Conservation (phyloP, 1,140 invertebrate species). For the Lasioglossum albipes region DNA sequence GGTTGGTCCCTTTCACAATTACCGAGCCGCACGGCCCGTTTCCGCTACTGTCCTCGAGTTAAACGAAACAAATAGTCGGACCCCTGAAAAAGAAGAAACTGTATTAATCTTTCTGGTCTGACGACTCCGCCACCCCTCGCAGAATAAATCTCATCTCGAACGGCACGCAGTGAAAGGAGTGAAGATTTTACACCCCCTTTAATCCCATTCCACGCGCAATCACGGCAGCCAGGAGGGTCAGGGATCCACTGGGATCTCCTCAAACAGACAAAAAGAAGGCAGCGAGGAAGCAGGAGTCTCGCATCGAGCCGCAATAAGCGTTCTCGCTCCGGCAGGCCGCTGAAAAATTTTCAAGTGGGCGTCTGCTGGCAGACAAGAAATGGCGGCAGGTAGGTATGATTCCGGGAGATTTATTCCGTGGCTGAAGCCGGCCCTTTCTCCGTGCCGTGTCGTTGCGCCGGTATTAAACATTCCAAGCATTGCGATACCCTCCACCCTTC, state of each 20-base stretch:
- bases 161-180: background rate
- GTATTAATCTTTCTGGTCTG: too few relatives aligned
- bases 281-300: too few relatives aligned
- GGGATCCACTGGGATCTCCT: background rate
- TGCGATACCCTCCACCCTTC: slow-evolving; percentile 62
- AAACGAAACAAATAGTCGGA: too few relatives aligned
- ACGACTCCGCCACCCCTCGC: too few relatives aligned
- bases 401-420: slow-evolving; percentile 70
- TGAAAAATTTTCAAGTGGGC: slow-evolving; percentile 54
- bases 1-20: too few relatives aligned
- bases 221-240: background rate
- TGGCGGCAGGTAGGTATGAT: slow-evolving; percentile 59
- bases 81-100: too few relatives aligned
- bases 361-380: slow-evolving; percentile 57
- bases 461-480: slow-evolving; percentile 78
- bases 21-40: too few relatives aligned
- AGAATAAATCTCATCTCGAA: background rate
- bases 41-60: too few relatives aligned
- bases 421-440: slow-evolving; percentile 69
- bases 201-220: background rate
- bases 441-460: slow-evolving; percentile 69
- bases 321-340: slow-evolving; percentile 18
- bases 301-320: slow-evolving; percentile 52
- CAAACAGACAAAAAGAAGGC: background rate
- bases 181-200: slow-evolving; percentile 6